A percentile compares a stretch with the other conserved stretches of the same genome.
Conservation (phyloP, 2,113 vertebrate genomes). For the Electrona antarctica region DNA sequence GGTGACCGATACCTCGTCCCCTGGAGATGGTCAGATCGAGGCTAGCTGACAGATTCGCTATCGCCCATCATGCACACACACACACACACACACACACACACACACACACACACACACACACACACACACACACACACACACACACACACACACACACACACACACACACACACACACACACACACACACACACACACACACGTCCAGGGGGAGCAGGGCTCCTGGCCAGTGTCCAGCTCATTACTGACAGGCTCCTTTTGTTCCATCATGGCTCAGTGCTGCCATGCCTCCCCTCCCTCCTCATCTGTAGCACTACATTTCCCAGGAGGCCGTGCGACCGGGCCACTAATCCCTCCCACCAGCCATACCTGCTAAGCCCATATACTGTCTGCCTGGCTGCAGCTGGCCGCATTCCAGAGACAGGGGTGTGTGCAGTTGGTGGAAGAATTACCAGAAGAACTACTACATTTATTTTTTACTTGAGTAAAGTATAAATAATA, state of each 20-base stretch:
- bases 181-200: background rate
- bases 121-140: no score
- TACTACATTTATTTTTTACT: no score
- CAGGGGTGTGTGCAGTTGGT: background rate
- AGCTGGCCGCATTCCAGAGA: conserved; percentile 9
- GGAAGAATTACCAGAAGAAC: no score
- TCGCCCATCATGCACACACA: no score
- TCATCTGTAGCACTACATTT: conserved; percentile 37
- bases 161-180: no score
- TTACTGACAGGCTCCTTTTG: conserved; percentile 34
- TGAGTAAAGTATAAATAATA: no score
- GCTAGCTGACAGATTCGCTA: no score
- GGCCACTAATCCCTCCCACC: conserved; percentile 30
- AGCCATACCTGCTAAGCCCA: conserved; percentile 20
- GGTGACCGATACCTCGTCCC: no score
- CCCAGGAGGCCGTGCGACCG: conserved; percentile 42
- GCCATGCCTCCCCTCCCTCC: conserved; percentile 24
- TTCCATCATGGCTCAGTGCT: conserved; percentile 48
- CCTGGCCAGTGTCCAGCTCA: conserved; percentile 30
- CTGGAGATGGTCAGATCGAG: no score
- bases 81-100: no score
- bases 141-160: no score
- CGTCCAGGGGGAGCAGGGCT: background rate
- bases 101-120: no score
- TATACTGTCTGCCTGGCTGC: background rate